These are phyloP conservation scores for Hafferia zeledoni DNA, from an alignment of 2,797 vertebrate genomes.

Conservation along the genomic window DNA sequence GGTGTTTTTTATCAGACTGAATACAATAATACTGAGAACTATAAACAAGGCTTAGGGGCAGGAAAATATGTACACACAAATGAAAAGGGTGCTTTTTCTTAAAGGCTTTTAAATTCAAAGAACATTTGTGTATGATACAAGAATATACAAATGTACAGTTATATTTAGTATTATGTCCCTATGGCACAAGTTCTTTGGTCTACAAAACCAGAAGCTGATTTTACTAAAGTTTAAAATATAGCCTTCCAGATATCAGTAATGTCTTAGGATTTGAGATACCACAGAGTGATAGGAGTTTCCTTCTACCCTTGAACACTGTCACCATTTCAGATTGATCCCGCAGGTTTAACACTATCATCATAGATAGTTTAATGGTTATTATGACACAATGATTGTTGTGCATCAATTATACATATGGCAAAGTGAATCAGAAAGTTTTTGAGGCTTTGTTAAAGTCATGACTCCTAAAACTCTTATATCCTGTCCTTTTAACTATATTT, in stretches of 20 bases:
- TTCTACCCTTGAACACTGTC: not conserved
- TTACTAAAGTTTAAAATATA: not conserved
- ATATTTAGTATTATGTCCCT: not conserved
- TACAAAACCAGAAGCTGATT: not conserved
- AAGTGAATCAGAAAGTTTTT: not conserved
- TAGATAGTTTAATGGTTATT: not conserved
- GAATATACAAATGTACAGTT: not conserved
- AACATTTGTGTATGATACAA: not conserved
- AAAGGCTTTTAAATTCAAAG: not conserved
- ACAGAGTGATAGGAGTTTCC: not conserved
- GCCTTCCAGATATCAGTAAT: not conserved
- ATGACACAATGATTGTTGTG: not conserved
- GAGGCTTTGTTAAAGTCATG: not conserved
- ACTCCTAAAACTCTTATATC: not conserved
- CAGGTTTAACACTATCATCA: not conserved
- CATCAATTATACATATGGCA: not conserved
- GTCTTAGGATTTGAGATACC: not conserved
- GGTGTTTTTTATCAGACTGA: not conserved
- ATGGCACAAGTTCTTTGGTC: not conserved
- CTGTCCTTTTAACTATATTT: not conserved
- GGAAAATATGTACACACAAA: not conserved
- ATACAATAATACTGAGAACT: not conserved
- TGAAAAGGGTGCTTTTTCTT: not conserved
- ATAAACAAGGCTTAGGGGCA: not conserved
- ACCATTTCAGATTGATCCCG: not conserved